These are phyloP conservation scores for Tipula unca DNA, from an alignment of 2,888 invertebrate genomes.

Conservation along the genomic window DNA sequence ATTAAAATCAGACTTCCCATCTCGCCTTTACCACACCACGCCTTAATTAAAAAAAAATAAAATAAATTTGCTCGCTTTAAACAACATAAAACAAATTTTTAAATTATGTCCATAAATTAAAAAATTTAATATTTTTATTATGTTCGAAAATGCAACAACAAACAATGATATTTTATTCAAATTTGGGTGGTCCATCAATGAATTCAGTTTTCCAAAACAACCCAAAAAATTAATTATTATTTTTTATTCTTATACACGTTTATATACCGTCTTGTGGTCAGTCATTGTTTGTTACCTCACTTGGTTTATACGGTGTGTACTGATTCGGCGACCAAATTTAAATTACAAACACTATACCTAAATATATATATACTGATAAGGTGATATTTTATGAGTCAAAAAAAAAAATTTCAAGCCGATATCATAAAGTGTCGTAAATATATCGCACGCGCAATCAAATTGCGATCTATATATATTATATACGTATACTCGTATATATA, in stretches of 20 bases:
- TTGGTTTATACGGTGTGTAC: neutral
- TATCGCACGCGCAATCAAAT: neutral
- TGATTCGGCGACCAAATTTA: neutral
- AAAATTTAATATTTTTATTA: neutral
- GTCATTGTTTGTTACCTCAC: no score
- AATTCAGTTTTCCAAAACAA: neutral
- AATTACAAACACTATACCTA: neutral
- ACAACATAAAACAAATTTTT: neutral
- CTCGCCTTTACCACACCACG: neutral
- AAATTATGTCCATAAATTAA: neutral
- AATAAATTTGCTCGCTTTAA: neutral
- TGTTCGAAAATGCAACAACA: neutral
- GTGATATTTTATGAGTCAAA: neutral
- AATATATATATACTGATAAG: neutral
- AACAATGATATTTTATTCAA: neutral
- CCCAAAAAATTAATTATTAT: neutral
- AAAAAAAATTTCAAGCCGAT: no score
- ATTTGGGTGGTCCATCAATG: neutral
- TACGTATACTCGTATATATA: no score
- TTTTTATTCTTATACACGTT: neutral
- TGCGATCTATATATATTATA: no score
- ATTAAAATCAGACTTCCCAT: neutral
- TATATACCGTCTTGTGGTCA: neutral
- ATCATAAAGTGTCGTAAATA: neutral
- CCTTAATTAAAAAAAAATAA: neutral